These are phyloP conservation scores for Celastrina argiolus DNA, from an alignment of 2,888 invertebrate genomes.

Conservation along the genomic window DNA sequence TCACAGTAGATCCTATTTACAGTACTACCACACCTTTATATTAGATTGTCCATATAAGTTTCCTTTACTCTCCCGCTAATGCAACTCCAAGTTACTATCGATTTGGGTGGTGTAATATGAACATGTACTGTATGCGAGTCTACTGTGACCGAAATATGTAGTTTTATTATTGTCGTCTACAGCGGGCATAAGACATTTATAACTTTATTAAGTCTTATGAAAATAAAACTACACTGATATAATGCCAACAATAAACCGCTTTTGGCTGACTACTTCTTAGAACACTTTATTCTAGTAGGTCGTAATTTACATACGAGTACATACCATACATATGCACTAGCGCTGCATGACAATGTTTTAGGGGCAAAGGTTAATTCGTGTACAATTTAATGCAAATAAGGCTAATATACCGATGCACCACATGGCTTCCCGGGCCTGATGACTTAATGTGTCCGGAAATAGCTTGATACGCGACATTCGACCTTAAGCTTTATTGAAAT, in stretches of 20 bases:
- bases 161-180: too few relatives aligned
- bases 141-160: too few relatives aligned
- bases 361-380: slow-evolving; percentile 35
- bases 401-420: slow-evolving; percentile 42
- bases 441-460: slow-evolving; percentile 47
- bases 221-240: neutral
- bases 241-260: slow-evolving; percentile 1
- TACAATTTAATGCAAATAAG: slow-evolving; percentile 67
- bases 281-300: slow-evolving; percentile 1
- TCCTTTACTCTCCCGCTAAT: too few relatives aligned
- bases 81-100: too few relatives aligned
- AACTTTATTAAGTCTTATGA: neutral
- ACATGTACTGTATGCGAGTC: too few relatives aligned
- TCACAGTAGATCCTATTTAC: too few relatives aligned
- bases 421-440: slow-evolving; percentile 36
- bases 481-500: neutral
- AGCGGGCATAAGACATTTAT: too few relatives aligned
- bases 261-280: neutral
- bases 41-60: too few relatives aligned
- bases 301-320: slow-evolving; percentile 24
- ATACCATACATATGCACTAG: neutral
- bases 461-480: slow-evolving; percentile 32
- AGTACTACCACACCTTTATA: too few relatives aligned
- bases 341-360: slow-evolving; percentile 31
- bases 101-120: too few relatives aligned